Conservation (phyloP, 1,140 invertebrate species). For the Papilio machaon region DNA sequence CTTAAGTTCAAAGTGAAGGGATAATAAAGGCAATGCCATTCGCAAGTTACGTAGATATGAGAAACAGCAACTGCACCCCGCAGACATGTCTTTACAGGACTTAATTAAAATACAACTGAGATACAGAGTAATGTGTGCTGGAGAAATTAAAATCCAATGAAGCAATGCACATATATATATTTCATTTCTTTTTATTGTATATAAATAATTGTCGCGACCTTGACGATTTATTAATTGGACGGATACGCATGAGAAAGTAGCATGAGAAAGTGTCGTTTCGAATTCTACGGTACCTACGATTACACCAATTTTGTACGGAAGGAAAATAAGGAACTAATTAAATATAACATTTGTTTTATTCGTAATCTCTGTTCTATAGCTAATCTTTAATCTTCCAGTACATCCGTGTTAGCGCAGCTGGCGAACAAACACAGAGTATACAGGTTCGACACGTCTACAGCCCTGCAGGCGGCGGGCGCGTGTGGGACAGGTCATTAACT, state of each 20-base stretch:
- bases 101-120: slow-evolving; percentile 59
- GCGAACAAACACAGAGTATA: slow-evolving; percentile 9
- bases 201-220: too few species aligned
- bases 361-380: not conserved
- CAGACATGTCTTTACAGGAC: slow-evolving; percentile 48
- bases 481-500: slow-evolving; percentile 31
- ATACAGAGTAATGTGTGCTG: slow-evolving; percentile 1
- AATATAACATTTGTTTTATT: not conserved
- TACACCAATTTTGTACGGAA: too few species aligned
- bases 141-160: not conserved
- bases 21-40: slow-evolving; percentile 45
- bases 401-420: slow-evolving; percentile 15
- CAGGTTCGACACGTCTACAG: slow-evolving; percentile 25
- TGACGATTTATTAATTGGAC: too few species aligned
- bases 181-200: not conserved
- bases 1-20: slow-evolving; percentile 43
- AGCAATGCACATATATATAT: not conserved
- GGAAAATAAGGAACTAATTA: too few species aligned
- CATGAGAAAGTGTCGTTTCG: too few species aligned
- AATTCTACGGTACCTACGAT: too few species aligned
- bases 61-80: slow-evolving; percentile 44
- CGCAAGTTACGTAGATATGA: slow-evolving; percentile 52
- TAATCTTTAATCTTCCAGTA: not conserved
- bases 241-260: too few species aligned
- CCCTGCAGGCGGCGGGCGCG: slow-evolving; percentile 21